phyloP scores from a whole-genome alignment of 2,797 vertebrate species.

The Brachyrhaphis roseni region DNA sequence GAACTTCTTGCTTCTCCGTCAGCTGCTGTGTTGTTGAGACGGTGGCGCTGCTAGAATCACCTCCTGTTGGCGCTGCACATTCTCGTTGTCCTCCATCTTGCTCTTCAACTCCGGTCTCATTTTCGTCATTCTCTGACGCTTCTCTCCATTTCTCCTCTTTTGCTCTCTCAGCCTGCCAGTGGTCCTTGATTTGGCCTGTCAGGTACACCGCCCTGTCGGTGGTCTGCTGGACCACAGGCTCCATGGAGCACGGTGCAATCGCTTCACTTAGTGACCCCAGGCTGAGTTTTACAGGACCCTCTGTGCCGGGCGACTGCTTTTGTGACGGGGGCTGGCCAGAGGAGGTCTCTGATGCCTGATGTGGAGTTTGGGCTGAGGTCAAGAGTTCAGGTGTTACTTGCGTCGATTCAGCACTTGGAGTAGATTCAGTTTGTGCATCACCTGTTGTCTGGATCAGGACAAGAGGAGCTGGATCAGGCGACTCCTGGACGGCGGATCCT shows the following conservation, averaged over 20 bases:
- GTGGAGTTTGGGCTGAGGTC: conserved; percentile 1
- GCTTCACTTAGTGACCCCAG: conserved; percentile 48
- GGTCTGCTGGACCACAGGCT: conserved; percentile 14
- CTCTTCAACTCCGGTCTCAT: background rate
- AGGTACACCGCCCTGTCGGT: conserved; percentile 68
- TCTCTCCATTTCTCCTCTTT: conserved; percentile 24
- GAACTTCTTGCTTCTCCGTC: background rate
- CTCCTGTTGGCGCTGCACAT: background rate
- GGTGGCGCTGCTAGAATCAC: background rate
- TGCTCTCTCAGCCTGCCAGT: conserved; percentile 47
- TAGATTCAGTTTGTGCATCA: conserved; percentile 9
- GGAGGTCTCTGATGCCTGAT: background rate
- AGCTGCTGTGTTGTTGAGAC: conserved; percentile 4
- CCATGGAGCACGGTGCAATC: conserved; percentile 11
- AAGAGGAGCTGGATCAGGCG: conserved; percentile 6
- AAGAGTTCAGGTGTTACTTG: background rate
- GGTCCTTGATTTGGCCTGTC: conserved; percentile 47
- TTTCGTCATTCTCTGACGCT: conserved; percentile 5
- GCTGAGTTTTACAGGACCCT: conserved; percentile 35
- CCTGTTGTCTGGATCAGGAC: conserved; percentile 9
- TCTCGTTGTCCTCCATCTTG: conserved; percentile 4
- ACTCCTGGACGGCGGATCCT: conserved; percentile 1
- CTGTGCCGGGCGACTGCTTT: background rate
- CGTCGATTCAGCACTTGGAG: conserved; percentile 7
- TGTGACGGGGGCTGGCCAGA: conserved; percentile 8